These are phyloP conservation scores for Drosophila cardini DNA, from an alignment of 1,140 invertebrate species.

Conservation along the genomic window DNA sequence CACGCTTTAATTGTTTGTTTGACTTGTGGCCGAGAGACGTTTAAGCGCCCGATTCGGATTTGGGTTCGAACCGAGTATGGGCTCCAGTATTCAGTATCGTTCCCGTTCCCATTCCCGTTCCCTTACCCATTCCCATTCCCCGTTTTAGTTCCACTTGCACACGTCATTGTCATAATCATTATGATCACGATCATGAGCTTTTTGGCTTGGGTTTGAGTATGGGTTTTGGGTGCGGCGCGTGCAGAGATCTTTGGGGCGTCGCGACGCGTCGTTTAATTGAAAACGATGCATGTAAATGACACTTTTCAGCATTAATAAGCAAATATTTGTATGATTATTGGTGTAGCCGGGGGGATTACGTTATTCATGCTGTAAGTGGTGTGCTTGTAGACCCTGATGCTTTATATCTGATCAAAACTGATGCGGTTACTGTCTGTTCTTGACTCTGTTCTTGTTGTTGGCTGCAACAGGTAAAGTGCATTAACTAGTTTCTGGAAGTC, in stretches of 20 bases:
- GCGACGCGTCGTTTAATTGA: conserved; percentile 82
- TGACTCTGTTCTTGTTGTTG: not conserved
- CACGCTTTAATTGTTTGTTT: conserved; percentile 82
- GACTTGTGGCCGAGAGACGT: conserved; percentile 64
- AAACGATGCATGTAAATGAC: conserved; percentile 84
- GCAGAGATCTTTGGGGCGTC: conserved; percentile 67
- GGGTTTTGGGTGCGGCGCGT: conserved; percentile 53
- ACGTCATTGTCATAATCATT: conserved; percentile 43
- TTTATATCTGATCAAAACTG: conserved; percentile 40
- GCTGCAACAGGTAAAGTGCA: conserved; percentile 48
- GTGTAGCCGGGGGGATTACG: conserved; percentile 73
- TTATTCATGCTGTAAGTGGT: conserved; percentile 37
- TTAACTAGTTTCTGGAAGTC: conserved; percentile 52
- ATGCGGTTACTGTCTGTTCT: not conserved
- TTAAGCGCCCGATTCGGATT: conserved; percentile 46
- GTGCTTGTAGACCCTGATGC: conserved; percentile 7
- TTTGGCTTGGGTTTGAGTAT: conserved; percentile 7
- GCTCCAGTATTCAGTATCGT: too few relatives aligned
- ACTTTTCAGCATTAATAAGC: conserved; percentile 84
- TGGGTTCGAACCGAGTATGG: conserved; percentile 16
- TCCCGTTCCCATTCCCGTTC: too few relatives aligned
- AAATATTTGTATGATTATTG: conserved; percentile 84
- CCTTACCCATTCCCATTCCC: not conserved
- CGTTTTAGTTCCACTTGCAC: conserved; percentile 42
- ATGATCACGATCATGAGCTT: conserved; percentile 10